phyloP scores from a whole-genome alignment of 1,140 invertebrate species.

The Sycophila sp. region DNA sequence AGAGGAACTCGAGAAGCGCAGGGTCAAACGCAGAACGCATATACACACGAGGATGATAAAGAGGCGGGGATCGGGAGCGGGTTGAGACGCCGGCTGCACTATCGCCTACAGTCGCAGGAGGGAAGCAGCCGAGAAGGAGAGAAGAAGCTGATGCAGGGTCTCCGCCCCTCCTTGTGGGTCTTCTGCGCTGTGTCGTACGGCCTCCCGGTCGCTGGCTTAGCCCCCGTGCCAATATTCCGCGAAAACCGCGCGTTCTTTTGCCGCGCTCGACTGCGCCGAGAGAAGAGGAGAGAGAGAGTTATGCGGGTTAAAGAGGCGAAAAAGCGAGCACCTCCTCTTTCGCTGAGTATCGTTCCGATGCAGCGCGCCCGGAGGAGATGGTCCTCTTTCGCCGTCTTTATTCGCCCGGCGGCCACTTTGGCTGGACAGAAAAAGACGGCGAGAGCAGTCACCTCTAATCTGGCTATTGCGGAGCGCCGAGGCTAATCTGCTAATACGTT shows the following conservation, averaged over 20 bases:
- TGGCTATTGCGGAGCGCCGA: conserved; percentile 32
- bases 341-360: neutral
- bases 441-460: conserved; percentile 35
- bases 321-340: neutral
- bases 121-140: neutral
- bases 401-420: too few species aligned
- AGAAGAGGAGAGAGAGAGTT: too few species aligned
- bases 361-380: too few species aligned
- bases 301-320: neutral
- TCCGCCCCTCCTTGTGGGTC: conserved; percentile 48
- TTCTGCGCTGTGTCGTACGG: conserved; percentile 55
- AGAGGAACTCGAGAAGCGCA: neutral
- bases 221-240: conserved; percentile 47
- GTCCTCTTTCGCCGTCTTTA: neutral
- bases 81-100: neutral
- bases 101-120: conserved; percentile 9
- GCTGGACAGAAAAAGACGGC: too few species aligned
- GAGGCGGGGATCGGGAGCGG: neutral
- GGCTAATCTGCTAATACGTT: conserved; percentile 41
- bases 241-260: conserved; percentile 40
- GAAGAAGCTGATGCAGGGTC: neutral
- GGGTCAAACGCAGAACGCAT: too few species aligned
- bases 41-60: neutral
- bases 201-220: conserved; percentile 48
- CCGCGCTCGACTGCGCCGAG: too few species aligned